phyloP scores from a whole-genome alignment of 2,113 vertebrate species.

The Coturnix japonica region DNA sequence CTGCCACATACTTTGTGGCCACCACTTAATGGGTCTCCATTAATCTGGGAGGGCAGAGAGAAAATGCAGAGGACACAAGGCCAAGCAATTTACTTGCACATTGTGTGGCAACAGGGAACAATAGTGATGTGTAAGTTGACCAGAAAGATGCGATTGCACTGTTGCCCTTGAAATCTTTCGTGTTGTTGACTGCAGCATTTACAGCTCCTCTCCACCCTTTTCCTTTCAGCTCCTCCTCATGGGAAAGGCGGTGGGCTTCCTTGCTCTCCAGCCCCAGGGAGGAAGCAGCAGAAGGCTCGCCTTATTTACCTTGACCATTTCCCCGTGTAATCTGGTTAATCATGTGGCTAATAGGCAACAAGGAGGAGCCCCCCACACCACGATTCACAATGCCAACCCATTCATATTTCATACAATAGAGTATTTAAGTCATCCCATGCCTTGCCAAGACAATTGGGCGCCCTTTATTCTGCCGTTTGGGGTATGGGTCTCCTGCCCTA shows the following conservation, averaged over 20 bases:
- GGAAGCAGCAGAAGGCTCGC: conserved; percentile 93
- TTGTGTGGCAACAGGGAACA: conserved; percentile 37
- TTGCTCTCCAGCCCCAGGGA: conserved; percentile 71
- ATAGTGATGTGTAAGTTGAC: conserved; percentile 40
- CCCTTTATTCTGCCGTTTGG: conserved; percentile 87
- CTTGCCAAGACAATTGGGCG: conserved; percentile 83
- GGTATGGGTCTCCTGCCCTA: conserved; percentile 64
- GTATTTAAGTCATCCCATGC: conserved; percentile 92
- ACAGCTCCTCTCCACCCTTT: conserved; percentile 34
- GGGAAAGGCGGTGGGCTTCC: conserved; percentile 70
- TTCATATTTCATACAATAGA: conserved; percentile 96
- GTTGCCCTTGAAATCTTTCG: conserved; percentile 49
- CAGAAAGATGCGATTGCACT: conserved; percentile 72
- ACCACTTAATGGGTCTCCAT: not conserved
- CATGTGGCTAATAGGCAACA: conserved; percentile 92
- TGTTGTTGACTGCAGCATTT: conserved; percentile 64
- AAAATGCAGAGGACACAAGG: conserved; percentile 9
- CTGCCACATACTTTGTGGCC: conserved; percentile 3
- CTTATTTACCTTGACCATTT: conserved; percentile 92
- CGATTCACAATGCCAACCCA: conserved; percentile 86
- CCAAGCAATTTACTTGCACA: conserved; percentile 29
- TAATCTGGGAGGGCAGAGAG: not conserved
- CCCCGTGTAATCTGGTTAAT: conserved; percentile 97
- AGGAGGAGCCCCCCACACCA: conserved; percentile 80
- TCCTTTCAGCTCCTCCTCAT: conserved; percentile 70